Base-by-base conservation (phyloP, 1,140 invertebrate species). In the Heliconius hermathena region DNA sequence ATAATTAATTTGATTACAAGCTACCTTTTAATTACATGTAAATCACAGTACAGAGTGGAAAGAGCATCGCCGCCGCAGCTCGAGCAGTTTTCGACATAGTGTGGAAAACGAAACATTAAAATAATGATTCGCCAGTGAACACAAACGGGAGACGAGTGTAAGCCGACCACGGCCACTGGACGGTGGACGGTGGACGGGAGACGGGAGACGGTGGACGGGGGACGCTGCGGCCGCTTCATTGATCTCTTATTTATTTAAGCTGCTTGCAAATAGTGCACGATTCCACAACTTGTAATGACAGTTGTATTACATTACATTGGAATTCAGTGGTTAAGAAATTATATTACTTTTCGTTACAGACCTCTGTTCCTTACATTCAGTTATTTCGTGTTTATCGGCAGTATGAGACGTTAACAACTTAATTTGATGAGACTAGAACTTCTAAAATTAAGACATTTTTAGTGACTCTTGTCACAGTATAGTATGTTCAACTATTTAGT, bases 191-290 rank as follows among this genome's bases (percentile, higher is more conserved):
- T 46, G 41, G 11, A 13, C 41, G 3, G 41, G 13, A 8, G 38
- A 38, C 38, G 38, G 8, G 36, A 8, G 36, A 41, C 38, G 38
- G 1, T 9, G 41, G 41, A 46, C 41, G 41, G 3, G 13, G 41
- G 41, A 46, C 20, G 52, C 18, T 54, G 11, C 57, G 22, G 22
- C 3, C 20, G 20, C 57, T 66, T 29, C 8, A 66, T 26, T 26
- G 60, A 66, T 66, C 11, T 26, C 60, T 66, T 11, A 66, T 66
- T 66, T 66, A 66, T 66, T 66, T 26, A 66, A 66, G 22, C 26
- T 22, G 22, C 22, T 26, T 66, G 22, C 22, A 66, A 66, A 26
- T 22, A 66, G 13, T 16, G 22, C 60, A 13, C n/a, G 8, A 57
- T 9, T 20, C 9, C 3, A 57, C n/a, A n/a, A 20, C 22, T 57